phyloP scores from a whole-genome alignment of 2,113 vertebrate genomes.

The Ceratotherium simum region DNA sequence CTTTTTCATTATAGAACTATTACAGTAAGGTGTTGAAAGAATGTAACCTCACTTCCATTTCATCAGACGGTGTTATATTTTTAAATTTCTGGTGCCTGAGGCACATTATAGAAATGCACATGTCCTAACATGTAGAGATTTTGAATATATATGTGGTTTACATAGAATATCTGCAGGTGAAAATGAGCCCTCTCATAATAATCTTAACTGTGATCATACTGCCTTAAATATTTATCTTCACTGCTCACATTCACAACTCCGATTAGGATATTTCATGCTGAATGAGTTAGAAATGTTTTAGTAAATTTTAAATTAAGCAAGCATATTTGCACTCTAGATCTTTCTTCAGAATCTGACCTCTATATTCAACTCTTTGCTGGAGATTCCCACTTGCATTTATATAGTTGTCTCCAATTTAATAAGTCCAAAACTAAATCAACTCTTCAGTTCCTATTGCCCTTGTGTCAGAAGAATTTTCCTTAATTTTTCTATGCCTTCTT shows the following conservation, averaged over 20 bases:
- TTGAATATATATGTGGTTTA: neutral
- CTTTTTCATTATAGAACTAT: constrained; percentile 41
- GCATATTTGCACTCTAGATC: neutral
- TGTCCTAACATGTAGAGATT: neutral
- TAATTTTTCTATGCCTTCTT: neutral
- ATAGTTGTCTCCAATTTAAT: neutral
- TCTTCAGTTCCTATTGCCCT: neutral
- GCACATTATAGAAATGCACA: neutral
- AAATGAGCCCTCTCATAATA: neutral
- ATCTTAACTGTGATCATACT: neutral
- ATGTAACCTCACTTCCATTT: neutral
- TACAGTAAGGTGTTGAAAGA: neutral
- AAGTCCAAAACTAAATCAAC: neutral
- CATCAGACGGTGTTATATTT: constrained; percentile 28
- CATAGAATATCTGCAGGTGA: neutral
- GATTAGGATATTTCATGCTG: neutral
- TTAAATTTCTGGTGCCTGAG: constrained; percentile 1
- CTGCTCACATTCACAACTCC: neutral
- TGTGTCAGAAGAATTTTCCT: neutral
- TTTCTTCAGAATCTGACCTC: neutral
- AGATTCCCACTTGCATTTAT: neutral
- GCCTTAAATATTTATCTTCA: constrained; percentile 14
- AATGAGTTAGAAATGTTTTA: neutral
- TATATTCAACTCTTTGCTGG: neutral
- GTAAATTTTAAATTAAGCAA: constrained; percentile 17